phyloP scores from a whole-genome alignment of 2,888 invertebrate genomes.

The Unio pictorum region DNA sequence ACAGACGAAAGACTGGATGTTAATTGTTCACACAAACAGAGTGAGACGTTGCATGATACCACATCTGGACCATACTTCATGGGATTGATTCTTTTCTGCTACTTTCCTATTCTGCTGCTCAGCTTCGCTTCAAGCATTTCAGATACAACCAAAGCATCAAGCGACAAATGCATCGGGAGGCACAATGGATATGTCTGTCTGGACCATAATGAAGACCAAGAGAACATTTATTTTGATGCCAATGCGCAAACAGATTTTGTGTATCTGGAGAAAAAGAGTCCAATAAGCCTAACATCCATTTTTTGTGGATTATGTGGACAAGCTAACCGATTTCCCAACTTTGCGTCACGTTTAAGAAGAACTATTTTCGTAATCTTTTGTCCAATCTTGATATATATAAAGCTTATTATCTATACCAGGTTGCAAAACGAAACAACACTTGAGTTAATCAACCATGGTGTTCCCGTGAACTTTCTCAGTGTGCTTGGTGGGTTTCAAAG shows the following conservation, averaged over 20 bases:
- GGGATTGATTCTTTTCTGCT: too few species aligned
- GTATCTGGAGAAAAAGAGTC: slow-evolving; percentile 13
- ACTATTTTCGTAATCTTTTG: slow-evolving; percentile 7
- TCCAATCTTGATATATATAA: slow-evolving; percentile 14
- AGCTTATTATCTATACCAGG: slow-evolving; percentile 12
- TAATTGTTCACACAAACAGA: too few species aligned
- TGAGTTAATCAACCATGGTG: slow-evolving; percentile 17
- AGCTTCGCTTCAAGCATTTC: too few species aligned
- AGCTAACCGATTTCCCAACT: slow-evolving; percentile 5
- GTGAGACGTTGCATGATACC: too few species aligned
- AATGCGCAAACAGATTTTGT: slow-evolving; percentile 8
- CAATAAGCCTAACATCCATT: slow-evolving; percentile 10
- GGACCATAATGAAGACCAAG: too few species aligned
- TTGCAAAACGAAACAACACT: slow-evolving; percentile 8
- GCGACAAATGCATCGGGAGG: too few species aligned
- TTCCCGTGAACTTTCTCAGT: slow-evolving; percentile 23
- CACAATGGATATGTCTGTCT: too few species aligned
- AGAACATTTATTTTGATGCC: too few species aligned
- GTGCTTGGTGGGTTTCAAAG: slow-evolving; percentile 24
- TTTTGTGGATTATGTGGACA: slow-evolving; percentile 17
- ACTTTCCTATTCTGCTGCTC: too few species aligned
- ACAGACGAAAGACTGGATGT: too few species aligned
- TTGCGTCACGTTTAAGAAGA: slow-evolving; percentile 16
- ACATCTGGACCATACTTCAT: too few species aligned
- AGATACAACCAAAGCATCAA: too few species aligned